These are phyloP conservation scores for Escarpia spicata DNA, from an alignment of 2,888 invertebrate species.

Conservation along the genomic window DNA sequence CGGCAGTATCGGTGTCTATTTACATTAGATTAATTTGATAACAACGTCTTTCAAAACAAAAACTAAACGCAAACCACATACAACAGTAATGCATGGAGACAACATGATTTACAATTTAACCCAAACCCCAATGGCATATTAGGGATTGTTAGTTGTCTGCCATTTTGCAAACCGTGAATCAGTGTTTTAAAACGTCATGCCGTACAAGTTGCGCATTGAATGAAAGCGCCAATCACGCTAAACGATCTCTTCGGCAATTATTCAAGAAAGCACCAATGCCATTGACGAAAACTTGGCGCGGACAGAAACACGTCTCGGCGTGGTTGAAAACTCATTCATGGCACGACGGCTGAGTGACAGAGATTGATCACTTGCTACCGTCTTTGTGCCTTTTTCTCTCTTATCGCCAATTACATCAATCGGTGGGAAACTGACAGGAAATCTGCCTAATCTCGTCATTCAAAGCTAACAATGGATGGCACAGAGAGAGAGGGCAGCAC, in stretches of 20 bases:
- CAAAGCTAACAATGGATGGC: neutral
- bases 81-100: neutral
- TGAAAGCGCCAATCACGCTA: neutral
- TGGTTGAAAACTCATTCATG: neutral
- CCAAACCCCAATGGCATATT: neutral
- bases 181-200: neutral
- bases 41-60: neutral
- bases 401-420: neutral
- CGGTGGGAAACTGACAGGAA: conserved; percentile 16
- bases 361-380: neutral
- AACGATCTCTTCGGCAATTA: conserved; percentile 16
- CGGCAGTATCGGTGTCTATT: neutral
- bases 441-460: neutral
- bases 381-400: neutral
- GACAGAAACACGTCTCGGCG: neutral
- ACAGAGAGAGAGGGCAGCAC: neutral
- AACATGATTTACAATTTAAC: neutral
- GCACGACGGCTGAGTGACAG: neutral
- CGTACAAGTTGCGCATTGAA: neutral
- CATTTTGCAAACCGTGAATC: neutral
- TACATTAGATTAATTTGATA: neutral
- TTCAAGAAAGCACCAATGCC: neutral
- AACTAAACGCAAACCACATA: neutral
- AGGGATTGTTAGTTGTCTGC: neutral
- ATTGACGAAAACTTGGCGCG: neutral